Base-by-base conservation (phyloP, 2,888 invertebrate species). In the Tipula lateralis region DNA sequence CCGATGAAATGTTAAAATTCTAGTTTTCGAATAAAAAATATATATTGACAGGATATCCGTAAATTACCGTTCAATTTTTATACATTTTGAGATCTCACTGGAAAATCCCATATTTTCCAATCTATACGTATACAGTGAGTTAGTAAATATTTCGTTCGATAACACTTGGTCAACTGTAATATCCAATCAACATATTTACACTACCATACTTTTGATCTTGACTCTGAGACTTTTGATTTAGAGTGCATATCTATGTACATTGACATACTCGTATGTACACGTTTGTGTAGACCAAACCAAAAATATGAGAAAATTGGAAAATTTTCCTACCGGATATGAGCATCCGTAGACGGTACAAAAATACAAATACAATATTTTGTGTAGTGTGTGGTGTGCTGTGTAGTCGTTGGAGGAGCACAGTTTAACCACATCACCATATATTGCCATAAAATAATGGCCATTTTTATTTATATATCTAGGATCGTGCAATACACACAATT, bases 311-410 rank as follows among this genome's bases (percentile, higher is more conserved):
- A 83, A 32, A 83, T 83, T 83, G 83, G 32, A 32, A 32, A 30
- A 3, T 50, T 50, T 50, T 16, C 44, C 44, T 87, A 91, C 94
- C 94, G 95, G 95, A 95, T 94, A 95, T 95, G 94, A 95, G 94
- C 93, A 94, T 94, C 94, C 94, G 94, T 94, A 94, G 93, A 94
- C n/a, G n/a, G 94, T 94, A 95, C 29, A 81, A 81, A 29, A 81
- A 29, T 9, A n/a, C 29, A 81, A 29, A 29, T 29, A 81, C 29
- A 29, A 32, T 36, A 36, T 5, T 12, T 36, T 36, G 2, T 36
- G 9, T 9, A 36, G 36, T n/a, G 9, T 9, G 9, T 36, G 12
- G 36, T 36, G 6, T 32, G 32, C 6, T 32, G 32, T 2, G 6
- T 32, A 32, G 32, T 32, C 12, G 9, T 12, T 9, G 2, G 36